Percentiles rank a stretch among this genome's conserved stretches.
phyloP scores from a whole-genome alignment of 2,113 vertebrate species.

The Bos taurus region ARS-UCD2.0 NC_037332.1:109657001-109657500 shows the following conservation, averaged over 20 bases:
- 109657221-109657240: background rate
- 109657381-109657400: background rate
- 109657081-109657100: background rate
- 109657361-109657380: background rate
- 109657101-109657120: background rate
- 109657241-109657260: background rate
- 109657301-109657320: background rate
- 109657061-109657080: background rate
- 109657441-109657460: background rate
- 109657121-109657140: background rate
- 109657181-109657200: background rate
- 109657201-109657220: background rate
- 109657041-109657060: background rate
- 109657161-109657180: background rate
- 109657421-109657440: background rate
- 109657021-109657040: background rate
- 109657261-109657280: background rate
- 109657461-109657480: background rate
- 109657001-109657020: background rate
- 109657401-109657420: background rate
- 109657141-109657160: background rate
- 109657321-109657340: background rate
- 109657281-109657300: background rate
- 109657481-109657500: background rate
- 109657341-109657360: background rate